These are phyloP conservation scores for Molanna angustata DNA, from an alignment of 2,888 invertebrate genomes.

Conservation along the genomic window DNA sequence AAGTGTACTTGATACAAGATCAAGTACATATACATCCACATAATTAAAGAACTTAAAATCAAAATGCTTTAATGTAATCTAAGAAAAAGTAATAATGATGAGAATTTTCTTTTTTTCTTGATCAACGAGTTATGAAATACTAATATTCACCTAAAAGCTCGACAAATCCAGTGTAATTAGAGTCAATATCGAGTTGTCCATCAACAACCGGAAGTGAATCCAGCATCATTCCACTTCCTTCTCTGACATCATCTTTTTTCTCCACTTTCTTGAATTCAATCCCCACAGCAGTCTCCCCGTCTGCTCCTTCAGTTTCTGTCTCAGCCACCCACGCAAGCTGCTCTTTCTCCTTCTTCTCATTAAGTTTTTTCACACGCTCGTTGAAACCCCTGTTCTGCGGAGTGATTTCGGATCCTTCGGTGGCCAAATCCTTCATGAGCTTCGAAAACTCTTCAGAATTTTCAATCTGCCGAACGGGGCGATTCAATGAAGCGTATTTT, in stretches of 20 bases:
- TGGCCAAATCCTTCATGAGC: too few species aligned
- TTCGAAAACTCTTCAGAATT: not conserved
- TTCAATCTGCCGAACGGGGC: not conserved
- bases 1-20: too few species aligned
- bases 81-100: too few species aligned
- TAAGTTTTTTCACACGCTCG: conserved; percentile 21
- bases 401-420: too few species aligned
- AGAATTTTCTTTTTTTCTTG: too few species aligned
- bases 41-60: too few species aligned
- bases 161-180: conserved; percentile 83
- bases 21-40: too few species aligned
- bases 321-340: not conserved
- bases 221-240: conserved; percentile 5
- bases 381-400: too few species aligned
- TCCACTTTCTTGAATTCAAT: not conserved
- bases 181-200: conserved; percentile 69
- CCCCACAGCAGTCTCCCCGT: not conserved
- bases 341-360: conserved; percentile 10
- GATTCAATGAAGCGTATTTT: not conserved
- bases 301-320: too few species aligned
- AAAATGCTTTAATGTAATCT: too few species aligned
- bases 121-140: too few species aligned
- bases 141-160: conserved; percentile 70
- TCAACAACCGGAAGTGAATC: conserved; percentile 57
- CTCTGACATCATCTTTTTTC: not conserved